Percentiles rank a stretch among this genome's conserved stretches.
Conservation (phyloP, 1,140 invertebrate genomes). For the Drosophila tropicalis region DNA sequence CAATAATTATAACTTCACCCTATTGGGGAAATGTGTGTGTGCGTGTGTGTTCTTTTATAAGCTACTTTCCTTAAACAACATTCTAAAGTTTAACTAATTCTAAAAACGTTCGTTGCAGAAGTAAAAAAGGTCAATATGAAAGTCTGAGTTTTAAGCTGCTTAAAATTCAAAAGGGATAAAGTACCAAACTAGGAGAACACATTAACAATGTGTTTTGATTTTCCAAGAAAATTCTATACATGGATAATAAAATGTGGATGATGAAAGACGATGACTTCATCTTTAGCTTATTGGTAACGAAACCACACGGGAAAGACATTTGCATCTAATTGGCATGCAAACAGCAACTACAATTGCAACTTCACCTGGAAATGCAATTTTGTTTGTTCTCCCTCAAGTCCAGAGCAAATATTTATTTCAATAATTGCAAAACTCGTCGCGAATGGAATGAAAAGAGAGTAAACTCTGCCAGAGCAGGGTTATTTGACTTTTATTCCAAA, state of each 20-base stretch:
- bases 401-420: slow-evolving; percentile 52
- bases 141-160: slow-evolving; percentile 58
- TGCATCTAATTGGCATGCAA: slow-evolving; percentile 57
- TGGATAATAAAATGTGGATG: not conserved
- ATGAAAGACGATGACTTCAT: not conserved
- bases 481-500: slow-evolving; percentile 10
- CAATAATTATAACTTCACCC: slow-evolving; percentile 47
- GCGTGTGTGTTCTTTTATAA: slow-evolving; percentile 33
- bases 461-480: slow-evolving; percentile 28
- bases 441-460: slow-evolving; percentile 33
- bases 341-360: slow-evolving; percentile 6
- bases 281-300: not conserved
- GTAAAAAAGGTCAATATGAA: not conserved
- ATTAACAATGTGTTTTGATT: slow-evolving; percentile 55
- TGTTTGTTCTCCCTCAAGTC: not conserved
- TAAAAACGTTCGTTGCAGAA: not conserved
- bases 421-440: slow-evolving; percentile 44
- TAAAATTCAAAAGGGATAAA: slow-evolving; percentile 56
- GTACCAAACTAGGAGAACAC: slow-evolving; percentile 42
- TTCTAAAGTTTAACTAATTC: slow-evolving; percentile 4
- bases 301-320: slow-evolving; percentile 18
- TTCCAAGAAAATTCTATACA: not conserved
- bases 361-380: not conserved
- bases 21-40: slow-evolving; percentile 19
- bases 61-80: slow-evolving; percentile 61